Percentiles rank a stretch among this genome's conserved stretches.
Conservation (phyloP, 2,888 invertebrate species). For the Ischnus inquisitorius region DNA sequence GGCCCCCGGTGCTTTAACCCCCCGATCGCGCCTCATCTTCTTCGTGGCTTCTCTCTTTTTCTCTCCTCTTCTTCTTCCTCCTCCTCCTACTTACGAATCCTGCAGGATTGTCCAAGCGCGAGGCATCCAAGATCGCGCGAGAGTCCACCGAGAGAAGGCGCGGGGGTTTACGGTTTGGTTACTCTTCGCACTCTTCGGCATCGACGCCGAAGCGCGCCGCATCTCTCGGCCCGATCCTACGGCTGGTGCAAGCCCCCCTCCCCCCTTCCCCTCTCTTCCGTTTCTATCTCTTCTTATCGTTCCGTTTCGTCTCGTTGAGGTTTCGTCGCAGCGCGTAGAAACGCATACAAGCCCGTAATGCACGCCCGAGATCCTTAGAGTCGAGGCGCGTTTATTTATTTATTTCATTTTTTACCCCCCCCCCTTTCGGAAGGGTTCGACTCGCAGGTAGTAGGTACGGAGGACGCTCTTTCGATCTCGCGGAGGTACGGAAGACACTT, state of each 20-base stretch:
- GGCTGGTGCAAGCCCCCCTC: too few relatives aligned
- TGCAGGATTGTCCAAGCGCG: background rate
- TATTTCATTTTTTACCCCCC: background rate
- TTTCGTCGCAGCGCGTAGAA: constrained; percentile 21
- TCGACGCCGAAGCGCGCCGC: background rate
- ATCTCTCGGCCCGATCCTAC: background rate
- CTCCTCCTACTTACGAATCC: background rate
- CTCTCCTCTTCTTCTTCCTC: constrained; percentile 21
- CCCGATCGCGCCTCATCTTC: constrained; percentile 58
- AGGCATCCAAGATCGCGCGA: too few relatives aligned
- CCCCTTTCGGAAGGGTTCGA: background rate
- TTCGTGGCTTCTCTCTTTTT: constrained; percentile 38
- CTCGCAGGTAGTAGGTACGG: background rate
- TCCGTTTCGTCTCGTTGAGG: constrained; percentile 40
- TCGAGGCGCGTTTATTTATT: constrained; percentile 3
- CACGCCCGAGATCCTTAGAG: constrained; percentile 13
- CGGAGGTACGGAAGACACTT: background rate
- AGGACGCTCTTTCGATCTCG: background rate
- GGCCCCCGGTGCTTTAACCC: constrained; percentile 75
- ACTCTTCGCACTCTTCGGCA: background rate
- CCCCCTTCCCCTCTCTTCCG: constrained; percentile 43
- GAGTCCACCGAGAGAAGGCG: background rate
- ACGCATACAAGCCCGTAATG: background rate
- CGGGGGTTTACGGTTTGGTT: background rate
- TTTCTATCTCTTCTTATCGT: constrained; percentile 42